phyloP scores from a whole-genome alignment of 2,797 vertebrate species.

The Octomys mimax region DNA sequence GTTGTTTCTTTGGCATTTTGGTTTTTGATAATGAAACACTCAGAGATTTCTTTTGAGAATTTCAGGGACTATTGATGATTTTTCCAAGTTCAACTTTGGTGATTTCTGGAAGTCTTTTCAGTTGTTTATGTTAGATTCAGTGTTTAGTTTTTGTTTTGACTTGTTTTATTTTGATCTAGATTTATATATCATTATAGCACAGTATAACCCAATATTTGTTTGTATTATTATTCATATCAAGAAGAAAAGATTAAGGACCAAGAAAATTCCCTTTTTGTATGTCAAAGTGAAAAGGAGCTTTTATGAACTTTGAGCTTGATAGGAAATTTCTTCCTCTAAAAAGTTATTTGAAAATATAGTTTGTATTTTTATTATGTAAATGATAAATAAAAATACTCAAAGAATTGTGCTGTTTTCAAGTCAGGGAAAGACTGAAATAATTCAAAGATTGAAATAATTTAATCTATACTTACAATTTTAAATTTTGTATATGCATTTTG shows the following conservation, averaged over 20 bases:
- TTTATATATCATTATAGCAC: conserved; percentile 49
- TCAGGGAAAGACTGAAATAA: neutral
- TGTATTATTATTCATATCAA: conserved; percentile 54
- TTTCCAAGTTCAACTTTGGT: conserved; percentile 67
- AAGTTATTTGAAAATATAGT: conserved; percentile 36
- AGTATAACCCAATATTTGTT: conserved; percentile 21
- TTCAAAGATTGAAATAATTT: conserved; percentile 25
- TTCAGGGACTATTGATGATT: conserved; percentile 59
- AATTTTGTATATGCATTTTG: neutral
- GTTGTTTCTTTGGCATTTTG: conserved; percentile 46
- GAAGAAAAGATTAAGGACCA: conserved; percentile 56
- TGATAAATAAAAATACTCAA: neutral
- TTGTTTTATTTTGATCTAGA: conserved; percentile 72
- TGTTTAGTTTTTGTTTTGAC: conserved; percentile 68
- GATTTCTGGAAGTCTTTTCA: conserved; percentile 76
- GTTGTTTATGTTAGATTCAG: conserved; percentile 53
- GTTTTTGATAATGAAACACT: conserved; percentile 57
- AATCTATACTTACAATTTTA: neutral
- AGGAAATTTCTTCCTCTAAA: conserved; percentile 41
- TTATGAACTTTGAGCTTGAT: conserved; percentile 13
- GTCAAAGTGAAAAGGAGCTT: conserved; percentile 54
- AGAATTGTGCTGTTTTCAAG: neutral
- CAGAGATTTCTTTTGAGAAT: conserved; percentile 52
- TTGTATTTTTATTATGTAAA: neutral
- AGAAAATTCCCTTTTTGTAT: conserved; percentile 19